Percentiles rank a stretch among this genome's conserved stretches.
Conservation (phyloP, 2,113 vertebrate genomes). For the Eolophus roseicapilla region DNA sequence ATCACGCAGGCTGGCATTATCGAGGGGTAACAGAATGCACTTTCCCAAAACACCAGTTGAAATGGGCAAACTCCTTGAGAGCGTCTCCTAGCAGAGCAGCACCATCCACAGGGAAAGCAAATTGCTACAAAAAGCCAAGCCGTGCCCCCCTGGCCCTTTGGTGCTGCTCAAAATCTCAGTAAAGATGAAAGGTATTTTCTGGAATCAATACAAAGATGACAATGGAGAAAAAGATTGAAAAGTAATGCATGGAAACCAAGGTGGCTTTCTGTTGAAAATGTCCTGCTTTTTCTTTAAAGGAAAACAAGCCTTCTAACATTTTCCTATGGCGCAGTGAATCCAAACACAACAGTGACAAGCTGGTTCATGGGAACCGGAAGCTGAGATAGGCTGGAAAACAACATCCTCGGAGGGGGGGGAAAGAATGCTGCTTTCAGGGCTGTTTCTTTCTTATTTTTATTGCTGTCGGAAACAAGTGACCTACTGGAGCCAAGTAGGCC, state of each 20-base stretch:
- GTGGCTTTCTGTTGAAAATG: background rate
- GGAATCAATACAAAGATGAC: background rate
- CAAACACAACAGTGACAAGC: conserved; percentile 16
- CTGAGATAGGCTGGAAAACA: conserved; percentile 35
- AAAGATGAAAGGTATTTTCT: background rate
- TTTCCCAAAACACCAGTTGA: fast-evolving
- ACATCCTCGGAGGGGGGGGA: background rate
- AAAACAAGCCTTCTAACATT: background rate
- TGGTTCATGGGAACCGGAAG: conserved; percentile 64
- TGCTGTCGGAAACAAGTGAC: conserved; percentile 59
- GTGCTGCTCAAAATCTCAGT: background rate
- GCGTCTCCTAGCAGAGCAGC: background rate
- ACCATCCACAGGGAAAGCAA: background rate
- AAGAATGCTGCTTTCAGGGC: background rate
- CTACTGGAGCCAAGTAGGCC: conserved; percentile 46
- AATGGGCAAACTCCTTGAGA: background rate
- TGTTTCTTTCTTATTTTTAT: conserved; percentile 35
- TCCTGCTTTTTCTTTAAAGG: conserved; percentile 3
- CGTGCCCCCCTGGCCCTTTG: background rate
- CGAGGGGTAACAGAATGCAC: fast-evolving
- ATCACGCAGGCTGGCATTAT: fast-evolving
- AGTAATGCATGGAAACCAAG: background rate
- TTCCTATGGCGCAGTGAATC: background rate
- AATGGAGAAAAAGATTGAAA: background rate
- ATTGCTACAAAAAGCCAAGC: background rate